Percentiles rank a stretch among this genome's conserved stretches.
Evolutionary conservation across 2,113 vertebrate species (phyloP).

Genomic region (Rhinolophus sinicus): DNA sequence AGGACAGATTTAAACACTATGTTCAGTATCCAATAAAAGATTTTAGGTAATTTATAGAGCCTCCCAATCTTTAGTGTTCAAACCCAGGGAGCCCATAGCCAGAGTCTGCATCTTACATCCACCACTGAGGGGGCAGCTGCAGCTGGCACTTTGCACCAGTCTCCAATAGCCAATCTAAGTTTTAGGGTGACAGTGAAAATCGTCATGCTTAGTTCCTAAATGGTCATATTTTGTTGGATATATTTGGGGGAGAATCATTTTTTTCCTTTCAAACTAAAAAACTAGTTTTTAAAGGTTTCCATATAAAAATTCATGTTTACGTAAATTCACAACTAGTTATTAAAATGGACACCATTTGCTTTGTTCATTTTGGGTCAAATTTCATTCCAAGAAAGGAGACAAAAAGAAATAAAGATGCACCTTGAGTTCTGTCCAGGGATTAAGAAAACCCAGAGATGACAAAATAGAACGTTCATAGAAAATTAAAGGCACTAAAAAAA

Average conservation of each 20-base stretch:
- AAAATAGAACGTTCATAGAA: background rate
- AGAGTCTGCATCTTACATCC: background rate
- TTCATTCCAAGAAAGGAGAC: background rate
- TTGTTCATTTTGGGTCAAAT: background rate
- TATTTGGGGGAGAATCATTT: background rate
- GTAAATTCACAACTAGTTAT: background rate
- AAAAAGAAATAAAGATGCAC: background rate
- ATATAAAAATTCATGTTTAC: constrained; percentile 8
- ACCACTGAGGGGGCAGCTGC: background rate
- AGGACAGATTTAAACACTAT: background rate
- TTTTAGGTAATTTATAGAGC: background rate
- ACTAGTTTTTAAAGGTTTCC: background rate
- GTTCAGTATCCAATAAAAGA: background rate
- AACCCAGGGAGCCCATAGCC: background rate
- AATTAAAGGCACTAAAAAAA: background rate
- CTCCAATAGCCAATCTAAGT: background rate
- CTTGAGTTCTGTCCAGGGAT: background rate
- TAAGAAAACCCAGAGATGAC: background rate
- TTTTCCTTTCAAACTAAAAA: background rate
- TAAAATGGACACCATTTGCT: background rate
- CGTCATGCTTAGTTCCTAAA: background rate
- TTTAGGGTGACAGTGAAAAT: background rate
- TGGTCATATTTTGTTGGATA: background rate
- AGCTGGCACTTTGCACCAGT: accelerated
- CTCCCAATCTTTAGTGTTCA: background rate